Base-by-base conservation (phyloP, 2,888 invertebrate species). In the Azorinus chamasolen region DNA sequence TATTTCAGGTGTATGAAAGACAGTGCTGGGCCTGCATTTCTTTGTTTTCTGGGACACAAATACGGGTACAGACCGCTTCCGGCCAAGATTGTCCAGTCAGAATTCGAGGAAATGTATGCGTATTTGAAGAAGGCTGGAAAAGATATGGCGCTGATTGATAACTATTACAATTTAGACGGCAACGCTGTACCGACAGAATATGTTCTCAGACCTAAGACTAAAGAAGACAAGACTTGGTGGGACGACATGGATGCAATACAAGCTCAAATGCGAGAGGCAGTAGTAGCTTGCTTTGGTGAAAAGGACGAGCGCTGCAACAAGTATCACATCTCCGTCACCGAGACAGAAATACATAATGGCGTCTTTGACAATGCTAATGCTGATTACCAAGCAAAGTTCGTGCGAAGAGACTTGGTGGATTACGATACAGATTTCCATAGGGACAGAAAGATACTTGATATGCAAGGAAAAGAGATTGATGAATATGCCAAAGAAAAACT, bases 11-110 rank as follows among this genome's bases (percentile, higher is more conserved):
- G 88, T 75, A 37, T 87, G 68, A 55, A 81, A 62, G 66, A 86
- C 79, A 83, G 87, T 73, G 69, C 81, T 69, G 77, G 70, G 14
- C 75, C 76, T 22, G 75, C 75, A 8, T 83, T 83, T 27, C 65
- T 88, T 66, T 79, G 81, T 6, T 76, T 92, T 27, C 62, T 92
- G 18, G 90, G 92, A n/a, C 88, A 91, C 73, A 90, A 90, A 63
- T 91, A 92, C 78, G 92, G 91, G 4, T 89, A 79, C 62, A 79
- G 91, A 45, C 88, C 89, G 14, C 77, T 91, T 50, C 92, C 91
- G 6, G 80, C 88, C 5, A 71, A 72, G 22, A 89, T 92, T 8
- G 63, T 71, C 12, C 72, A 78, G 20, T 51, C 79, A 0, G 88
- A 88, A 71, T 91, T 85, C 75, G 85, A 90, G 24, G 64, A 76